Percentiles rank a stretch among this genome's conserved stretches.
These are phyloP conservation scores for Apodemus agrarius DNA, from an alignment of 2,797 vertebrate species.

Conservation along the genomic window DNA sequence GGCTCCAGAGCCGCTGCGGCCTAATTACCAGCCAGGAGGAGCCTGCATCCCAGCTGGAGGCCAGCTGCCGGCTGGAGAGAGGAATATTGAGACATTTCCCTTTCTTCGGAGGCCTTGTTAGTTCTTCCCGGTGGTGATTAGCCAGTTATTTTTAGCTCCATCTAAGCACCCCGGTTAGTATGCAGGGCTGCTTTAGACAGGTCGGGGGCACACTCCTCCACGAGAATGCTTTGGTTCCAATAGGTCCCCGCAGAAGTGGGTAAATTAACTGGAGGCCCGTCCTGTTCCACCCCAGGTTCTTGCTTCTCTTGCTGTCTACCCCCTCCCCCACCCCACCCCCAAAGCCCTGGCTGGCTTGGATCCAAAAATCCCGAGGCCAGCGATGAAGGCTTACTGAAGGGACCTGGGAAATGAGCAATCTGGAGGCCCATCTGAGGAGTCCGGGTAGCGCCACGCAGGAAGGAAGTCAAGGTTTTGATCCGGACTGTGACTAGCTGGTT, in stretches of 20 bases:
- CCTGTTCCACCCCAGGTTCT: not conserved
- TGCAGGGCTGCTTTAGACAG: constrained; percentile 66
- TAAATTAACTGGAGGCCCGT: not conserved
- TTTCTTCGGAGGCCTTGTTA: constrained; percentile 69
- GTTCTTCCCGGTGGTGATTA: constrained; percentile 76
- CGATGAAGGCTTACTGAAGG: not conserved
- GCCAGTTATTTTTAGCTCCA: constrained; percentile 78
- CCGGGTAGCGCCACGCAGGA: not conserved
- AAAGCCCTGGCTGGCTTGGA: not conserved
- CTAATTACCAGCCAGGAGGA: constrained; percentile 67
- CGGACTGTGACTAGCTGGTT: not conserved
- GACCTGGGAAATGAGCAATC: not conserved
- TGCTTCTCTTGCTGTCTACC: not conserved
- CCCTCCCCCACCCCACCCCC: no score
- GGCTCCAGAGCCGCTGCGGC: not conserved
- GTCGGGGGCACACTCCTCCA: not conserved
- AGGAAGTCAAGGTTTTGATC: not conserved
- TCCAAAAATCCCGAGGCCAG: not conserved
- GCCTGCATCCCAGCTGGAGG: constrained; percentile 52
- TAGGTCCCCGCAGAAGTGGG: not conserved
- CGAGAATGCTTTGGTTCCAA: not conserved
- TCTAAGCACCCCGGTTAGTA: constrained; percentile 68
- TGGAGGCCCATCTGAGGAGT: not conserved
- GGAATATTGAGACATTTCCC: constrained; percentile 75
- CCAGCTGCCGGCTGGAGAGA: constrained; percentile 67